phyloP scores from a whole-genome alignment of 2,888 invertebrate genomes.

The Drosophila kuntzei region DNA sequence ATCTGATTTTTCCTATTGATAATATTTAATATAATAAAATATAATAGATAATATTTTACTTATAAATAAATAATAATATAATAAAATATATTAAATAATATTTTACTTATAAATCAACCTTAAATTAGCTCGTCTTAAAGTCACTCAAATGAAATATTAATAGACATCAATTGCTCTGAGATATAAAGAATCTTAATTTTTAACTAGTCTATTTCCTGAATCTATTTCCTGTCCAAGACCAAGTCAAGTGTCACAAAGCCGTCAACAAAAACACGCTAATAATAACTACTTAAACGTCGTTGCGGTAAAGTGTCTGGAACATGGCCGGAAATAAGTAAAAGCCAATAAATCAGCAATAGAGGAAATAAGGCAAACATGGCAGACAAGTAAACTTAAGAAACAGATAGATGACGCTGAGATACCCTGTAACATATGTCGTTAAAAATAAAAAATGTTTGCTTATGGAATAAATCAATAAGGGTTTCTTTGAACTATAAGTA shows the following conservation, averaged over 20 bases:
- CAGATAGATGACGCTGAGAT: not conserved
- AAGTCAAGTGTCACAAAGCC: slow-evolving; percentile 41
- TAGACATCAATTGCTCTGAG: not conserved
- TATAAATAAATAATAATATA: too few species aligned
- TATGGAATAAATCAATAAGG: not conserved
- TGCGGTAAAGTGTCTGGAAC: slow-evolving; percentile 40
- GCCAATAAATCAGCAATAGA: slow-evolving; percentile 81
- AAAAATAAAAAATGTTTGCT: not conserved
- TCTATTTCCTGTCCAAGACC: slow-evolving; percentile 19
- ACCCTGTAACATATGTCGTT: slow-evolving; percentile 22
- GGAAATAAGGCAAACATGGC: slow-evolving; percentile 55
- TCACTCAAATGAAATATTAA: too few species aligned
- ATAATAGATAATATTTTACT: too few species aligned
- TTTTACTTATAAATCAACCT: too few species aligned
- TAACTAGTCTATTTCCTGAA: not conserved
- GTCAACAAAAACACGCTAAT: slow-evolving; percentile 51
- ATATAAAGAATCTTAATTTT: not conserved
- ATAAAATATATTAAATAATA: too few species aligned
- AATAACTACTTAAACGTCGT: slow-evolving; percentile 61
- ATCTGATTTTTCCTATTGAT: too few species aligned
- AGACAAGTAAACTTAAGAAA: not conserved
- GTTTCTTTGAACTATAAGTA: not conserved
- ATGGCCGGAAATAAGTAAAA: slow-evolving; percentile 82
- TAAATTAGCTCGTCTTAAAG: too few species aligned
- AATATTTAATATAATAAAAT: too few species aligned